These are phyloP conservation scores for Silurus meridionalis DNA, from an alignment of 2,113 vertebrate species.

Conservation along the genomic window DNA sequence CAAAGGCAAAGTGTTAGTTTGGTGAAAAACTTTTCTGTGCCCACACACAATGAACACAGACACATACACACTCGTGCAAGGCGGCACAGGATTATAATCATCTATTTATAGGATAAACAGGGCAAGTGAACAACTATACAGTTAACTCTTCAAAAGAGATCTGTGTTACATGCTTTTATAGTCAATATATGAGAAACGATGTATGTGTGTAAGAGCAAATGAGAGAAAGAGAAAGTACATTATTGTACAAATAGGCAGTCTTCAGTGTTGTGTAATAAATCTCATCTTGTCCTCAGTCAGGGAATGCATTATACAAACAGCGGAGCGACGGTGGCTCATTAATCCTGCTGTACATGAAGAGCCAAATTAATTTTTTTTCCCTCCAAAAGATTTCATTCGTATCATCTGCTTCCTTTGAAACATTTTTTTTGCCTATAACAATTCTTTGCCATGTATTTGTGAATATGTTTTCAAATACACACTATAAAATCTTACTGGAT, in stretches of 20 bases:
- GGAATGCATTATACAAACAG: neutral
- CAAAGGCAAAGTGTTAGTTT: slow-evolving; percentile 33
- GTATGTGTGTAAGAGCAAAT: neutral
- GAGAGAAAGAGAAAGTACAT: neutral
- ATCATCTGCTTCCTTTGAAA: neutral
- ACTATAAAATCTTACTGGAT: slow-evolving; percentile 9
- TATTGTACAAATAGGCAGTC: slow-evolving; percentile 1
- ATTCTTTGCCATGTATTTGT: neutral
- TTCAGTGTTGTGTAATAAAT: neutral
- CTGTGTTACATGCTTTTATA: slow-evolving; percentile 40
- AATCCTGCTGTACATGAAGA: neutral
- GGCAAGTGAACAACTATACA: slow-evolving; percentile 36
- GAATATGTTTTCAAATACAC: slow-evolving; percentile 14
- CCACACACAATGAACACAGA: neutral
- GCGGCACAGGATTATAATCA: slow-evolving; percentile 20
- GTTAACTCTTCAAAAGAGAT: slow-evolving; percentile 21
- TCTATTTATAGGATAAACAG: slow-evolving; percentile 33
- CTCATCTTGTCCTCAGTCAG: neutral
- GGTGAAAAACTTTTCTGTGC: slow-evolving; percentile 23
- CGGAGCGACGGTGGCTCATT: neutral
- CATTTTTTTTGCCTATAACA: neutral
- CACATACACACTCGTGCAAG: neutral
- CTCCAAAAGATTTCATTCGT: slow-evolving; percentile 21
- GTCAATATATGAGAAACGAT: slow-evolving; percentile 36
- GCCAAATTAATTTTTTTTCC: neutral